A percentile compares a stretch with the other conserved stretches of the same genome.
These are phyloP conservation scores for Aphodius sticticus DNA, from an alignment of 2,888 invertebrate species.

Conservation along the genomic window DNA sequence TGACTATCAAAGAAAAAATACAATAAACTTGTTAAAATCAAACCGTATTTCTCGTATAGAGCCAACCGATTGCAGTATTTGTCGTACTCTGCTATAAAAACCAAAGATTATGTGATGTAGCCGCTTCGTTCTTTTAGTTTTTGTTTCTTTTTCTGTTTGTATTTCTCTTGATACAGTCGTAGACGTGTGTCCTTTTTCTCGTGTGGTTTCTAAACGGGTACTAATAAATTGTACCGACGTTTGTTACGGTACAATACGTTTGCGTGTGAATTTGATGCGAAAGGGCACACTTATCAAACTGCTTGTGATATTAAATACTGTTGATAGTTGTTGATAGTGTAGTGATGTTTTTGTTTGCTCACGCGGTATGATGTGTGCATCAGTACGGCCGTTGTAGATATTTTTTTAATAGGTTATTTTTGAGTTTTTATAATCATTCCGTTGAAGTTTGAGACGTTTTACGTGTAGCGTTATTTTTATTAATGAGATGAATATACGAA, in stretches of 20 bases:
- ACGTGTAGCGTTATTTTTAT: not conserved
- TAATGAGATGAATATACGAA: not conserved
- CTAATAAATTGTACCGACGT: no score
- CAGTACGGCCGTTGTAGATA: not conserved
- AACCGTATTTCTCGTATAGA: not conserved
- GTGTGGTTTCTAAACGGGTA: no score
- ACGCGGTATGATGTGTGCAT: not conserved
- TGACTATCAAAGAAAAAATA: no score
- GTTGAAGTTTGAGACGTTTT: not conserved
- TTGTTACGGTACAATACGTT: not conserved
- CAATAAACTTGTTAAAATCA: no score
- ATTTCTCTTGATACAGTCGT: not conserved
- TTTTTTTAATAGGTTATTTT: not conserved
- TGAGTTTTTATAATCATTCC: not conserved
- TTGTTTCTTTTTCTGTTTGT: not conserved
- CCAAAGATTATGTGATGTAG: not conserved
- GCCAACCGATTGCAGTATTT: not conserved
- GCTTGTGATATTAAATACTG: not conserved
- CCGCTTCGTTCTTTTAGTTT: not conserved
- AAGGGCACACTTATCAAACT: not conserved
- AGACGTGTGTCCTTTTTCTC: not conserved
- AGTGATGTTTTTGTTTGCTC: not conserved
- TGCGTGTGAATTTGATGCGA: not conserved
- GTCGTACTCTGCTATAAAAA: not conserved
- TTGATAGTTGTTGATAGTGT: not conserved